phyloP scores from a whole-genome alignment of 2,797 vertebrate genomes.

The Chiroxiphia lanceolata region DNA sequence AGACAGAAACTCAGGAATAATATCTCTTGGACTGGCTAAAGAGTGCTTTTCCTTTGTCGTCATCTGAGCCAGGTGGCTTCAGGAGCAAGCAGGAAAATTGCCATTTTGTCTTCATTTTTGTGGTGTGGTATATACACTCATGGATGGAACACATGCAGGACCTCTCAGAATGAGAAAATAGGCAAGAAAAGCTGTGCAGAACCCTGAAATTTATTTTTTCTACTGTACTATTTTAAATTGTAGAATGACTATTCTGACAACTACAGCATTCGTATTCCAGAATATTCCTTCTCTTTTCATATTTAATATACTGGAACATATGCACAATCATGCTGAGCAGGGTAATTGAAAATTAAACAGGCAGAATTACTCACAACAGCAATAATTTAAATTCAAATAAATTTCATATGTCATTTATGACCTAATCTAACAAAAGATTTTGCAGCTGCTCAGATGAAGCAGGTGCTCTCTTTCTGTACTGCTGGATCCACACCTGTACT shows the following conservation, averaged over 20 bases:
- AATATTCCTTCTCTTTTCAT: background rate
- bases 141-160: background rate
- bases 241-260: background rate
- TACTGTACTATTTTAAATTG: background rate
- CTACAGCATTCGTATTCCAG: background rate
- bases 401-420: background rate
- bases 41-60: background rate
- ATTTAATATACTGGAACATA: background rate
- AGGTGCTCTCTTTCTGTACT: background rate
- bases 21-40: background rate
- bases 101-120: background rate
- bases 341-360: conserved; percentile 24
- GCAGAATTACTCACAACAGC: conserved; percentile 7
- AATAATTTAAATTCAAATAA: conserved; percentile 36
- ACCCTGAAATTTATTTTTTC: background rate
- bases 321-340: background rate
- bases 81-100: background rate
- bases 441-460: background rate
- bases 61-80: background rate
- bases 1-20: background rate
- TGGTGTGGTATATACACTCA: background rate
- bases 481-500: background rate
- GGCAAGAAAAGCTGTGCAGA: background rate
- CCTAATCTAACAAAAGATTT: background rate
- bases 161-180: background rate